Base-by-base conservation (phyloP, 2,888 invertebrate genomes). In the Merodon equestris region DNA sequence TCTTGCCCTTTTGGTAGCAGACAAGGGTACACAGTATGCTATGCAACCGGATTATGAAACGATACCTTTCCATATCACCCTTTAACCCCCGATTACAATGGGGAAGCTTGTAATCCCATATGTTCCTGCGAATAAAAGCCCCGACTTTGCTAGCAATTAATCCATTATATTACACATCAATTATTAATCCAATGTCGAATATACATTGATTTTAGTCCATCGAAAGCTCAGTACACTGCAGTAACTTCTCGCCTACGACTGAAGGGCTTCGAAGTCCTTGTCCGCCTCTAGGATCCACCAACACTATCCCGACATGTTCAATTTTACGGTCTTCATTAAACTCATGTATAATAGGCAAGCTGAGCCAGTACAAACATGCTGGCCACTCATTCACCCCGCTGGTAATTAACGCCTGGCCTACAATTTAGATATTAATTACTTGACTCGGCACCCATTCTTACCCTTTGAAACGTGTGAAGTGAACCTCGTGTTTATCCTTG, bases 391-490 rank as follows among this genome's bases (percentile, higher is more conserved):
- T 58, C 54, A 17, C 45, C 38, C 27, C 9, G 17, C 38, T 42
- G 15, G 61, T 68, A 68, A 68, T 73, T 73, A 67, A 67, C 57
- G 77, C 67, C 67, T 53, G 44, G 48, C 63, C 77, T 67, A 54
- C 42, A 18, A 61, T 27, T 53, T 27, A 48, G 57, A 54, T 77
- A 73, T 68, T 77, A 67, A 77, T 73, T 67, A 73, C 67, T 63
- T 48, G 27, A 40, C 51, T 67, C 40, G 51, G 14, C 67, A 61
- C 36, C 38, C 27, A 7, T 27, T 27, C 27, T 27, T 7, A 7
- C n/a, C n/a, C n/a, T n/a, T n/a, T 27, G 27, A 27, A 27, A 4
- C 3, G 27, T 4, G 7, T 27, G 27, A 7, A 27, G 7, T 7
- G n/a, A 27, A 27, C 27, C 3, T 2, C 27, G 27, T 4, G 27